A percentile compares a stretch with the other conserved stretches of the same genome.
These are phyloP conservation scores for Atethmia centrago DNA, from an alignment of 2,888 invertebrate genomes.

Conservation along the genomic window DNA sequence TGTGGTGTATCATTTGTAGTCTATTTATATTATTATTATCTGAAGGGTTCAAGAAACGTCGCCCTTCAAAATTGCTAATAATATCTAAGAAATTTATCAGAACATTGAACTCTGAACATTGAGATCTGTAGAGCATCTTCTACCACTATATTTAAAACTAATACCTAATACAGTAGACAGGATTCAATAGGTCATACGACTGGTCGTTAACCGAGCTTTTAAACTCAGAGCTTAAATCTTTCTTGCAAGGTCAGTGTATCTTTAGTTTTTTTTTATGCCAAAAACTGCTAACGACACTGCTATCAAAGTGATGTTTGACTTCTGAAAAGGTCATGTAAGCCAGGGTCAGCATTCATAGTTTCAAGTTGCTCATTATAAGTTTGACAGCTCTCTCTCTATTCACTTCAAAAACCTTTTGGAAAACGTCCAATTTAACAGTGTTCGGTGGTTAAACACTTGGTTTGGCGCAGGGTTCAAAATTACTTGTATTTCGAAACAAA, in stretches of 20 bases:
- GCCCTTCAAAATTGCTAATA: slow-evolving; percentile 64
- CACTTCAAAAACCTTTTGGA: slow-evolving; percentile 51
- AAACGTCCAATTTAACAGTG: slow-evolving; percentile 49
- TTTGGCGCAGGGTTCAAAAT: slow-evolving; percentile 37
- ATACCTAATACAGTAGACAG: slow-evolving; percentile 7
- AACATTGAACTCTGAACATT: slow-evolving; percentile 56
- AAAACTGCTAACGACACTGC: slow-evolving; percentile 21
- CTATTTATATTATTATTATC: slow-evolving; percentile 54
- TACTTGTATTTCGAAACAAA: slow-evolving; percentile 48
- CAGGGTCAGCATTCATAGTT: slow-evolving; percentile 48
- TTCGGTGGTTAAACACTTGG: slow-evolving; percentile 44
- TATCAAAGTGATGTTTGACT: slow-evolving; percentile 10
- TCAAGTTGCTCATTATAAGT: slow-evolving; percentile 61
- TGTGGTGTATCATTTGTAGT: slow-evolving; percentile 17
- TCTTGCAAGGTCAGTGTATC: slow-evolving; percentile 22
- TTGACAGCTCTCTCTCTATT: slow-evolving; percentile 44
- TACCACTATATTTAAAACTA: slow-evolving; percentile 32
- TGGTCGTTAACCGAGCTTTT: slow-evolving; percentile 16
- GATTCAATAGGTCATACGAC: slow-evolving; percentile 26
- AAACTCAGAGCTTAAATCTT: neutral
- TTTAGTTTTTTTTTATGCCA: slow-evolving; percentile 12
- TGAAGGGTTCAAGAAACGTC: slow-evolving; percentile 51
- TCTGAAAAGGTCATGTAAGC: slow-evolving; percentile 41
- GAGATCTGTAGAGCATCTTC: slow-evolving; percentile 31
- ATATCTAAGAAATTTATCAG: slow-evolving; percentile 57